phyloP scores from a whole-genome alignment of 1,140 invertebrate species.

The Leucophenga varia region DNA sequence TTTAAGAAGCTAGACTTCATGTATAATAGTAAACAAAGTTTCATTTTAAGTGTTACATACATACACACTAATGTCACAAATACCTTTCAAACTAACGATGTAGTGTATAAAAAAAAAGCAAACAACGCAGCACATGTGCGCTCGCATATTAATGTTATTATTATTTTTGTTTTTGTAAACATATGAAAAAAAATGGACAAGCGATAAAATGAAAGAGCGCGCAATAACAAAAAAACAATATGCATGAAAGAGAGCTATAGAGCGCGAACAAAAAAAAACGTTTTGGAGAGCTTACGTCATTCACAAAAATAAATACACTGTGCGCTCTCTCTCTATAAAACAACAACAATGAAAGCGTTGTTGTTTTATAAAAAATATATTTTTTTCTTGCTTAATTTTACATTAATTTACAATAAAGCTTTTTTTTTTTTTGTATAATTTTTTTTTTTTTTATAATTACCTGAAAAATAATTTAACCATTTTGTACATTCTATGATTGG shows the following conservation, averaged over 20 bases:
- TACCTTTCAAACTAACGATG: no score
- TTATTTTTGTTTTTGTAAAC: conserved; percentile 21
- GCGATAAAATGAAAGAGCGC: conserved; percentile 7
- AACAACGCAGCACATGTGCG: no score
- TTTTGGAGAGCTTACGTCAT: conserved; percentile 51
- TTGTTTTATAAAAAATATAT: no score
- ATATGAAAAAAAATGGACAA: no score
- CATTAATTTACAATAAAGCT: no score
- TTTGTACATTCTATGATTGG: conserved; percentile 48
- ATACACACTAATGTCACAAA: no score
- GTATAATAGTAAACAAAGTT: background rate
- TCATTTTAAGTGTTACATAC: no score
- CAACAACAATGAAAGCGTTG: conserved; percentile 13
- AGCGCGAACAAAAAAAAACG: conserved; percentile 21
- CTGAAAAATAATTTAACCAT: conserved; percentile 50
- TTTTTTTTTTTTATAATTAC: conserved; percentile 29
- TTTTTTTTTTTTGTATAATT: background rate
- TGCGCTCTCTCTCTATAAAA: conserved; percentile 2
- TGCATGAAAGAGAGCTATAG: conserved; percentile 6
- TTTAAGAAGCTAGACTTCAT: conserved; percentile 20
- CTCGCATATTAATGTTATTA: no score
- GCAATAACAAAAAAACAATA: conserved; percentile 15
- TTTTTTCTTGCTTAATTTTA: conserved; percentile 7
- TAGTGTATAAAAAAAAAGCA: no score
- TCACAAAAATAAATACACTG: conserved; percentile 45